Conservation (phyloP, 2,888 invertebrate genomes). For the Tachina lurida region DNA sequence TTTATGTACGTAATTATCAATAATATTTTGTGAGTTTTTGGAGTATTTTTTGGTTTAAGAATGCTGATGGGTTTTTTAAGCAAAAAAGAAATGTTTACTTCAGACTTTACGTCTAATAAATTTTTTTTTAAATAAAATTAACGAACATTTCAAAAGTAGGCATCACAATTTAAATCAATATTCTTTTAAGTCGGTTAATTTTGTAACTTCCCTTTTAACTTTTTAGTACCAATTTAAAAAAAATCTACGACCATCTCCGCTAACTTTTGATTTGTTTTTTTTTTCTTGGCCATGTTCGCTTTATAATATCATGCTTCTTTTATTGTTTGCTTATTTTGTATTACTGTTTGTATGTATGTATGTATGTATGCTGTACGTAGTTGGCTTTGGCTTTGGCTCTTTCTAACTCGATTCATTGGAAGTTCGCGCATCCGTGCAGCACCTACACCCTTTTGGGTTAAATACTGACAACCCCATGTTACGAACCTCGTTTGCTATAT, state of each 20-base stretch:
- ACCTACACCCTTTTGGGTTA: conserved; percentile 82
- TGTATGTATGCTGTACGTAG: conserved; percentile 64
- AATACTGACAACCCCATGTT: conserved; percentile 82
- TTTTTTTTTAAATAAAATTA: no score
- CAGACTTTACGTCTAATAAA: no score
- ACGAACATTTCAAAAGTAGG: no score
- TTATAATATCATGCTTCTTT: conserved; percentile 44
- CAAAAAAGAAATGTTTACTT: no score
- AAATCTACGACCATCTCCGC: not conserved
- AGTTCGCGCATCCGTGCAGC: conserved; percentile 81
- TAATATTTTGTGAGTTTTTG: no score
- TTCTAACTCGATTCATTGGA: conserved; percentile 75
- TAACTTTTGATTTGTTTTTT: conserved; percentile 32
- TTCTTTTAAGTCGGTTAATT: not conserved
- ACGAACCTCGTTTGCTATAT: conserved; percentile 77
- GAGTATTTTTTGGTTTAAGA: no score
- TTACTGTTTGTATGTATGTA: conserved; percentile 57
- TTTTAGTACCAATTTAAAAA: conserved; percentile 1
- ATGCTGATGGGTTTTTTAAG: no score
- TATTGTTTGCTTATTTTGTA: conserved; percentile 27
- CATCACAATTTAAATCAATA: no score
- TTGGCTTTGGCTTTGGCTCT: conserved; percentile 72
- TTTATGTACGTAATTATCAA: no score
- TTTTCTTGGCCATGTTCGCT: conserved; percentile 61
- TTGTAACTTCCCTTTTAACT: not conserved